Evolutionary conservation across 2,113 vertebrate genomes (phyloP).

Genomic region (Butorides virescens): DNA sequence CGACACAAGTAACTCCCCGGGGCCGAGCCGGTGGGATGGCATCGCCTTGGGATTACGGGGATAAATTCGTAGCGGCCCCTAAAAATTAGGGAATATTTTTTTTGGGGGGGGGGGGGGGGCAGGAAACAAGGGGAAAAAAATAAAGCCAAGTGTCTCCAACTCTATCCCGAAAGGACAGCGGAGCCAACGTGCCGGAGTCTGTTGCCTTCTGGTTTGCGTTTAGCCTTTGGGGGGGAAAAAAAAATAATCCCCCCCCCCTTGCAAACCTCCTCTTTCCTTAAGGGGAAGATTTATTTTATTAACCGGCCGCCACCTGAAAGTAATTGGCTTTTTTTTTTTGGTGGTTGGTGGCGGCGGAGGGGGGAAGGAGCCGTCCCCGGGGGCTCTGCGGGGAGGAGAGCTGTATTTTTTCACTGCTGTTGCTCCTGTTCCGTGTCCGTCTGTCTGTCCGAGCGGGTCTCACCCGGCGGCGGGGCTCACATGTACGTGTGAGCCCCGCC

Average conservation of each 20-base stretch:
- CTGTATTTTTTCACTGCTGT: neutral
- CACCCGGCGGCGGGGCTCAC: neutral
- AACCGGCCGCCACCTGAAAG: conserved; percentile 67
- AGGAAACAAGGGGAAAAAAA: neutral
- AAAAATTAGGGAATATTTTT: neutral
- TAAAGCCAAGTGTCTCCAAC: neutral
- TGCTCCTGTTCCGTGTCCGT: rapidly evolving
- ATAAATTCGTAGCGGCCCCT: neutral
- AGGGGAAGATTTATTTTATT: conserved; percentile 56
- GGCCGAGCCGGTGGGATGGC: neutral
- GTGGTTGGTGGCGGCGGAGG: neutral
- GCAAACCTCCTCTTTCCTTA: conserved; percentile 14
- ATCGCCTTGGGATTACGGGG: neutral
- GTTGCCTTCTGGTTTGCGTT: conserved; percentile 60
- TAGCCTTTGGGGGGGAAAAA: neutral
- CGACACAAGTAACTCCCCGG: rapidly evolving
- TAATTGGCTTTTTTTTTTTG: conserved; percentile 20
- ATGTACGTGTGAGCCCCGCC: neutral
- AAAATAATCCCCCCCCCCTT: neutral
- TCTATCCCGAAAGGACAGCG: neutral
- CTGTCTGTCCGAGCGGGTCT: neutral
- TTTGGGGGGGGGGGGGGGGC: no score
- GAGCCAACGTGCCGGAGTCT: neutral
- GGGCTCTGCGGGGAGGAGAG: neutral
- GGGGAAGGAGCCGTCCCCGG: neutral